phyloP scores from a whole-genome alignment of 2,113 vertebrate genomes.

The Campylomormyrus numenius region DNA sequence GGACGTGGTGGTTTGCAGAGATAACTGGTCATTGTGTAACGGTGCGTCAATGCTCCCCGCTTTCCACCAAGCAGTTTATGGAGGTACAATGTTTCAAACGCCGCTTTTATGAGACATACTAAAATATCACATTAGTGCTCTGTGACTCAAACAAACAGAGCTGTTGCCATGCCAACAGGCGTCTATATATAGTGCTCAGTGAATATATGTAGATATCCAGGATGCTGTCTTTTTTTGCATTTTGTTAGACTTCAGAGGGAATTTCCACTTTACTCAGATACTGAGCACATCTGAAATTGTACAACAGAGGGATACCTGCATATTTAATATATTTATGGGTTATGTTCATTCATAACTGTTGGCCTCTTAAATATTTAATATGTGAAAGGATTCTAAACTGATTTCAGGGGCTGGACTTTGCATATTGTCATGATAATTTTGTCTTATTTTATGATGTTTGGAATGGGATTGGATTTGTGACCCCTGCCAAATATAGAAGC shows the following conservation, averaged over 20 bases:
- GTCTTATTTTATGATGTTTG: neutral
- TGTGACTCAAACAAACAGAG: constrained; percentile 11
- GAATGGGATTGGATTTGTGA: neutral
- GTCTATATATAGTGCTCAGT: constrained; percentile 1
- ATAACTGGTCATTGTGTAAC: neutral
- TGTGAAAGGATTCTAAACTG: neutral
- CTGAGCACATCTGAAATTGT: neutral
- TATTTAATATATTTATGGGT: neutral
- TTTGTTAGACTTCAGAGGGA: constrained; percentile 4
- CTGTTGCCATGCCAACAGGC: constrained; percentile 5
- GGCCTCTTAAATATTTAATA: neutral
- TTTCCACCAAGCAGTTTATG: neutral
- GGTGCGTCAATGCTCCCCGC: neutral
- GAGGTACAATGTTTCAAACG: neutral
- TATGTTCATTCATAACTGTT: neutral
- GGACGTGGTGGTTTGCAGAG: neutral
- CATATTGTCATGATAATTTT: neutral
- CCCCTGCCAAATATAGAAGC: neutral
- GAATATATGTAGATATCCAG: constrained; percentile 6
- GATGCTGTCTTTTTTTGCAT: neutral
- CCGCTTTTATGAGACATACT: neutral
- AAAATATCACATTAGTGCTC: constrained; percentile 12
- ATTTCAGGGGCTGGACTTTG: neutral
- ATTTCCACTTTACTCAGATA: neutral
- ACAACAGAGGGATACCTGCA: neutral